These are phyloP conservation scores for Dryobotodes eremita DNA, from an alignment of 2,888 invertebrate genomes.

Conservation along the genomic window DNA sequence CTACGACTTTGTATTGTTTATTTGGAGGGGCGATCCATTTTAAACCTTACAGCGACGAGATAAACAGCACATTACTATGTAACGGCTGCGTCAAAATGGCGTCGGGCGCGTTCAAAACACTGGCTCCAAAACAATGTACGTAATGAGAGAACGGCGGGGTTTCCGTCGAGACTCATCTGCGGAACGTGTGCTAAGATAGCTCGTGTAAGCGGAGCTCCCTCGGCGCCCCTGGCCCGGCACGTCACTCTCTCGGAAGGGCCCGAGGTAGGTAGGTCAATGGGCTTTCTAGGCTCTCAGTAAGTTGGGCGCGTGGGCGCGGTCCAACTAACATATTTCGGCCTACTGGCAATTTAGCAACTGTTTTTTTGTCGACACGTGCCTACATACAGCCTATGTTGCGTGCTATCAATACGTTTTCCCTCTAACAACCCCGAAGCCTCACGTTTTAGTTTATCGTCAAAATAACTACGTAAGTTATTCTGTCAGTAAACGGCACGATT, in stretches of 20 bases:
- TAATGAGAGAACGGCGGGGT: conserved; percentile 81
- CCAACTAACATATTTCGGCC: conserved; percentile 79
- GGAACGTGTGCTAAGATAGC: conserved; percentile 75
- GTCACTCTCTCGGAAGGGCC: conserved; percentile 67
- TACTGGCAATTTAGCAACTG: conserved; percentile 82
- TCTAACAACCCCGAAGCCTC: conserved; percentile 50
- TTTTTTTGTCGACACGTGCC: conserved; percentile 77
- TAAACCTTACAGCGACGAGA: conserved; percentile 61
- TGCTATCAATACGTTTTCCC: conserved; percentile 65
- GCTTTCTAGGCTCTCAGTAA: conserved; percentile 74
- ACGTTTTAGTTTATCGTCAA: conserved; percentile 50
- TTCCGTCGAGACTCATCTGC: conserved; percentile 79
- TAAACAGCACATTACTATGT: conserved; percentile 65
- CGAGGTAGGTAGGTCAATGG: conserved; percentile 79
- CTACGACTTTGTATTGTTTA: conserved; percentile 67
- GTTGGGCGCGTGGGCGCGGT: conserved; percentile 77
- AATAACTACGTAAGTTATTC: conserved; percentile 60
- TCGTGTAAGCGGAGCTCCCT: conserved; percentile 68
- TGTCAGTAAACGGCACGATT: conserved; percentile 36
- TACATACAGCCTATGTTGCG: conserved; percentile 69
- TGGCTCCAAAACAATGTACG: conserved; percentile 78
- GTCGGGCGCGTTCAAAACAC: conserved; percentile 77
- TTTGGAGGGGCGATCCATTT: conserved; percentile 49
- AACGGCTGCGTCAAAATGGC: conserved; percentile 67
- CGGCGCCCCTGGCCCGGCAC: conserved; percentile 60